Evolutionary conservation across 2,888 invertebrate species (phyloP).

Genomic region (Nezara viridula): DNA sequence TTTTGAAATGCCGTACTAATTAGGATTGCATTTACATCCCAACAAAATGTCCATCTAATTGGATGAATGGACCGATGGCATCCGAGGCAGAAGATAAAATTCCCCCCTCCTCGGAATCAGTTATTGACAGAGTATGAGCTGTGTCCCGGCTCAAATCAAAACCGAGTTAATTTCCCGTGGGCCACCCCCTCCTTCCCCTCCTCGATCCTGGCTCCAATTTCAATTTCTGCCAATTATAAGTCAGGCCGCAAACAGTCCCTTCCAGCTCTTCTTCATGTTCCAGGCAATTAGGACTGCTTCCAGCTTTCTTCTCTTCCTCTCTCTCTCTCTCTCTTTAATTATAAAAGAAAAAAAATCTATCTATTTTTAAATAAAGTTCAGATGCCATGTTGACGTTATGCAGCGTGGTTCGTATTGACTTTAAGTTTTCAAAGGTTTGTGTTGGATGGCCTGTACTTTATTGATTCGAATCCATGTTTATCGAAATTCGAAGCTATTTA

Average conservation of each 20-base stretch:
- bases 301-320: background rate
- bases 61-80: background rate
- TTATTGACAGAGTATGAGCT: constrained; percentile 21
- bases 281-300: constrained; percentile 29
- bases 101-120: background rate
- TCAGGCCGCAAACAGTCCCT: constrained; percentile 32
- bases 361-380: background rate
- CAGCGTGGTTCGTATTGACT: too few species aligned
- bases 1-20: background rate
- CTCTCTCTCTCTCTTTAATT: background rate
- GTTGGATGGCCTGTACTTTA: too few species aligned
- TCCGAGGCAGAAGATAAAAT: background rate
- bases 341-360: background rate
- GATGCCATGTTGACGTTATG: background rate
- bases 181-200: constrained; percentile 45
- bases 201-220: constrained; percentile 13
- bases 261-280: constrained; percentile 44
- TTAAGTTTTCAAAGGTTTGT: too few species aligned
- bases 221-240: constrained; percentile 50
- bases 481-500: too few species aligned
- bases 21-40: background rate
- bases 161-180: constrained; percentile 64
- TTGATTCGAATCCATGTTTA: too few species aligned
- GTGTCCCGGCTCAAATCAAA: constrained; percentile 64
- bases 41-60: background rate